Conservation (phyloP, 2,113 vertebrate genomes). For the Phrynosoma platyrhinos region DNA sequence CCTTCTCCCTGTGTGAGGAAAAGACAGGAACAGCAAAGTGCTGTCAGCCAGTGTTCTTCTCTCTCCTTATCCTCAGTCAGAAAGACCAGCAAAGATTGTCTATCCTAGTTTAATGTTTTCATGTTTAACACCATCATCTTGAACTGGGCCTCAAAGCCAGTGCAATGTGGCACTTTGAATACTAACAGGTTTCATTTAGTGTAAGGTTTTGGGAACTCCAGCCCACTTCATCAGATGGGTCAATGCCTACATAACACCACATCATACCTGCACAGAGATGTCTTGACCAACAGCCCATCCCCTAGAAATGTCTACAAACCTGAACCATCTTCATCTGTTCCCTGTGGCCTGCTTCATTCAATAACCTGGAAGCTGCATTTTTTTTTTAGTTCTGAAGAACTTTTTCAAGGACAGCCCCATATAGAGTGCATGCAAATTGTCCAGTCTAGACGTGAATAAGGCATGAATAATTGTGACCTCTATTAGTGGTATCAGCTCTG, state of each 20-base stretch:
- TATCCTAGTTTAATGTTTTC: not conserved
- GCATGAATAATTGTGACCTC: not conserved
- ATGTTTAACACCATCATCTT: not conserved
- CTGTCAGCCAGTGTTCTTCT: too few species aligned
- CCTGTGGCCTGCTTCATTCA: not conserved
- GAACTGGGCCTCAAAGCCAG: not conserved
- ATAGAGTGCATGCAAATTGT: not conserved
- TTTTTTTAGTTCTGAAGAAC: not conserved
- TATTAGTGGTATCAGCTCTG: not conserved
- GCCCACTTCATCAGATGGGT: too few species aligned
- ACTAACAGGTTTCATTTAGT: too few species aligned
- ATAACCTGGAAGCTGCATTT: not conserved
- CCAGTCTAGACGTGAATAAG: not conserved
- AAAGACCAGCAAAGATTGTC: not conserved
- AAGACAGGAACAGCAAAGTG: too few species aligned
- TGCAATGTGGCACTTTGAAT: too few species aligned
- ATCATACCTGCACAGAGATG: too few species aligned
- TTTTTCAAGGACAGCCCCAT: not conserved
- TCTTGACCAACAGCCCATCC: too few species aligned
- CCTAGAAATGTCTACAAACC: not conserved
- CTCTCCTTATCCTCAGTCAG: too few species aligned
- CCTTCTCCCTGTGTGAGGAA: too few species aligned
- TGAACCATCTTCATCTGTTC: not conserved
- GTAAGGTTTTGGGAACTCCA: too few species aligned
- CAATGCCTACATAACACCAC: too few species aligned